These are phyloP conservation scores for Hypotaenidia philippensis DNA, from an alignment of 2,797 vertebrate species.

Conservation along the genomic window DNA sequence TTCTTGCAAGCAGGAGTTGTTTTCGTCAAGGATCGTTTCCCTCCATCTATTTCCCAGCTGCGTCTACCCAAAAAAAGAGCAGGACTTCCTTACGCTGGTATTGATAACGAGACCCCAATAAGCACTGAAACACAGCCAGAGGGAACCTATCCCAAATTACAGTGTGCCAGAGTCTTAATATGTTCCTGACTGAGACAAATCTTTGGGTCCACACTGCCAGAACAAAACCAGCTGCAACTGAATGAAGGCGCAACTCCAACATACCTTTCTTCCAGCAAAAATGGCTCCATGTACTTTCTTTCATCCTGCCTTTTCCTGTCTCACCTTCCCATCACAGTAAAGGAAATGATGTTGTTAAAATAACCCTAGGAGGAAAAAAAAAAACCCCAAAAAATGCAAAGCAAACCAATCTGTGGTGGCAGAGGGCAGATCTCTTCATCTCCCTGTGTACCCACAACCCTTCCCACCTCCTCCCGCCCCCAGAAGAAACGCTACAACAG, in stretches of 20 bases:
- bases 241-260: neutral
- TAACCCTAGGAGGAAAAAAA: neutral
- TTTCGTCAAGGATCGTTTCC: neutral
- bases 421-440: neutral
- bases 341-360: neutral
- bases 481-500: neutral
- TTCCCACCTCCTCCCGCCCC: neutral
- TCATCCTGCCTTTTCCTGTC: neutral
- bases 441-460: neutral
- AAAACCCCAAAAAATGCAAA: neutral
- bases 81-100: slow-evolving; percentile 7
- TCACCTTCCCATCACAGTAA: neutral
- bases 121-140: neutral
- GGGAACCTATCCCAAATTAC: slow-evolving; percentile 19
- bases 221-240: slow-evolving; percentile 18
- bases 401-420: neutral
- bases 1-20: neutral
- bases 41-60: neutral
- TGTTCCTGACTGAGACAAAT: slow-evolving; percentile 33
- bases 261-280: slow-evolving; percentile 20
- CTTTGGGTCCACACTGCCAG: neutral
- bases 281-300: neutral
- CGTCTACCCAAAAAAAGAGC: neutral
- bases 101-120: neutral
- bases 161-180: slow-evolving; percentile 8